Evolutionary conservation across 2,888 invertebrate genomes (phyloP).

Genomic region (Metopia argyrocephala): DNA sequence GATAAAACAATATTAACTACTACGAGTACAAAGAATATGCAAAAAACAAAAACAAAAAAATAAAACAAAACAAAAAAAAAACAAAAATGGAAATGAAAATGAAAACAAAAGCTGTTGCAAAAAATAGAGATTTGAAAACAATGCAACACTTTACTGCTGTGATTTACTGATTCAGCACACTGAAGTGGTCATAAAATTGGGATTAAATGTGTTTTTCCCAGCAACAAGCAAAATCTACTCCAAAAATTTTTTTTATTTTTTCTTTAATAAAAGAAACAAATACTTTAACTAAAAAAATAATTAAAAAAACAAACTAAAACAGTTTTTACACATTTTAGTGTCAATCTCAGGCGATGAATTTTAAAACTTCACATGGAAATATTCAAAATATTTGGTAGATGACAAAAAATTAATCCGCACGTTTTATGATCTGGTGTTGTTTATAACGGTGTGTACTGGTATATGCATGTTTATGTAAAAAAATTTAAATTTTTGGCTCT

Average conservation of each 20-base stretch:
- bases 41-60: constrained; percentile 28
- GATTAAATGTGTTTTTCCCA: constrained; percentile 19
- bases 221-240: not conserved
- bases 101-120: not conserved
- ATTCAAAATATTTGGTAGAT: not conserved
- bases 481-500: not conserved
- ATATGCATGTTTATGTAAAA: not conserved
- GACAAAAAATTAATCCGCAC: not conserved
- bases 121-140: constrained; percentile 32
- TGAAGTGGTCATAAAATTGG: constrained; percentile 42
- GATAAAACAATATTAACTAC: not conserved
- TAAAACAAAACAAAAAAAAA: constrained; percentile 15
- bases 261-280: too few species aligned
- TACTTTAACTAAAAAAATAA: too few species aligned
- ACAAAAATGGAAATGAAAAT: constrained; percentile 3
- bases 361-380: not conserved
- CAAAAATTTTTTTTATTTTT: not conserved
- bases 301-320: too few species aligned
- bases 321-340: not conserved
- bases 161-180: constrained; percentile 14
- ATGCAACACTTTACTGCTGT: constrained; percentile 5
- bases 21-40: not conserved
- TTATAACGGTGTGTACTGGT: not conserved
- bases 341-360: not conserved
- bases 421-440: too few species aligned